phyloP scores from a whole-genome alignment of 2,888 invertebrate species.

The Dynastes tityus region DNA sequence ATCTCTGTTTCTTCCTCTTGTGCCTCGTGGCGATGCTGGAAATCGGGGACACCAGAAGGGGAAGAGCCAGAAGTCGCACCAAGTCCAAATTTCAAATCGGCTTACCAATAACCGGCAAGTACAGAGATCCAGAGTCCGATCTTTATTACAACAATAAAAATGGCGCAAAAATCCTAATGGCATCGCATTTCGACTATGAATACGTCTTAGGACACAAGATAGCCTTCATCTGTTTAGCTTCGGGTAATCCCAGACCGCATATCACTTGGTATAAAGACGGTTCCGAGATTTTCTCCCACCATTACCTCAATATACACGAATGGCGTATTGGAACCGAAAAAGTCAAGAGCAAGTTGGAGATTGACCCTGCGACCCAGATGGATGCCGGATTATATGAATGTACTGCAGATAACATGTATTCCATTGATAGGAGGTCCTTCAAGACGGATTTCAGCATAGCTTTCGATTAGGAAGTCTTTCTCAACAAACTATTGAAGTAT shows the following conservation, averaged over 20 bases:
- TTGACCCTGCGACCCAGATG: conserved; percentile 96
- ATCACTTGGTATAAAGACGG: conserved; percentile 98
- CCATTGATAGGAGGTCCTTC: conserved; percentile 91
- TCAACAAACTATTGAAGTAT: background rate
- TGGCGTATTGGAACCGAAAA: conserved; percentile 88
- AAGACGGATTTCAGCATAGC: conserved; percentile 95
- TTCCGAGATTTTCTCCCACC: conserved; percentile 91
- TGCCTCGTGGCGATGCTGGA: conserved; percentile 42
- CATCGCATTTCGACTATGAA: conserved; percentile 95
- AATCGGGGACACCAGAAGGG: conserved; percentile 74
- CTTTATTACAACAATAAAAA: conserved; percentile 93
- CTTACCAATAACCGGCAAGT: conserved; percentile 90
- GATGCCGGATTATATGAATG: conserved; percentile 97
- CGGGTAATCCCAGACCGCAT: conserved; percentile 90
- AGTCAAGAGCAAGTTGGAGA: conserved; percentile 94
- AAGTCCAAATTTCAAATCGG: conserved; percentile 91
- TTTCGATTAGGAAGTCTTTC: conserved; percentile 78
- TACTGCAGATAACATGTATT: conserved; percentile 95
- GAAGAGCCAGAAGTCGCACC: conserved; percentile 80
- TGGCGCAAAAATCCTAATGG: conserved; percentile 90
- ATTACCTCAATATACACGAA: conserved; percentile 91
- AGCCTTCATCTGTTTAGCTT: conserved; percentile 92
- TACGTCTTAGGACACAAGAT: conserved; percentile 96
- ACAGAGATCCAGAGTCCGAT: conserved; percentile 91
- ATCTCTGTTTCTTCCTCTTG: conserved; percentile 50